Percentiles rank a stretch among this genome's conserved stretches.
Conservation (phyloP, 2,888 invertebrate species). For the Leptarthrus brevirostris region DNA sequence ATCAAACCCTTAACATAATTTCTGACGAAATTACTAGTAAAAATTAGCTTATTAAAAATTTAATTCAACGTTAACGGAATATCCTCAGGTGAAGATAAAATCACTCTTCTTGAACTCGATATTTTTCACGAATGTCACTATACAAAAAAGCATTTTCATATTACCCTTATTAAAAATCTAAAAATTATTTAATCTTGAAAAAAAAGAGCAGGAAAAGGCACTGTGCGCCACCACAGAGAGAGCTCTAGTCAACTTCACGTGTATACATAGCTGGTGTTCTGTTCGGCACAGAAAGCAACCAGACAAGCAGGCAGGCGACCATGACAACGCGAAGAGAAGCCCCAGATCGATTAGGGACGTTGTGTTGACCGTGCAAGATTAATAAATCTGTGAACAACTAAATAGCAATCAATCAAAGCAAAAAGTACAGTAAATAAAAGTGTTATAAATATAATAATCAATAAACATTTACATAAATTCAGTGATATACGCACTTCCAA, state of each 20-base stretch:
- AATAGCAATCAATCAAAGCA: neutral
- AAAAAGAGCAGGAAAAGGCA: constrained; percentile 36
- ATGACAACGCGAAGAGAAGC: constrained; percentile 47
- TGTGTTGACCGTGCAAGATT: constrained; percentile 3
- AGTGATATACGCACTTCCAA: constrained; percentile 19
- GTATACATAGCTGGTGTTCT: constrained; percentile 36
- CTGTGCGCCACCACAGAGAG: constrained; percentile 45
- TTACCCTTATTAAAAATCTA: too few species aligned
- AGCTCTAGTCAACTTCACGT: constrained; percentile 43
- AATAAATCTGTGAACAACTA: neutral
- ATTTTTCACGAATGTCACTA: too few species aligned
- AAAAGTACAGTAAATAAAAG: neutral
- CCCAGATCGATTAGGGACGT: constrained; percentile 29
- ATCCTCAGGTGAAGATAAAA: too few species aligned
- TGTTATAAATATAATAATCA: neutral
- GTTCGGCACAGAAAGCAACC: constrained; percentile 25
- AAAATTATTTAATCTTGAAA: too few species aligned
- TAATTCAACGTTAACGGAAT: too few species aligned
- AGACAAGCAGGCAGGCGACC: constrained; percentile 46
- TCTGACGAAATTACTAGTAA: too few species aligned
- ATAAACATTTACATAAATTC: neutral
- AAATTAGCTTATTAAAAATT: too few species aligned
- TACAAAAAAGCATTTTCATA: too few species aligned
- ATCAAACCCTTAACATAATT: too few species aligned
- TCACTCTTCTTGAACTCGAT: too few species aligned